These are phyloP conservation scores for Acleris holmiana DNA, from an alignment of 2,888 invertebrate genomes.

Conservation along the genomic window DNA sequence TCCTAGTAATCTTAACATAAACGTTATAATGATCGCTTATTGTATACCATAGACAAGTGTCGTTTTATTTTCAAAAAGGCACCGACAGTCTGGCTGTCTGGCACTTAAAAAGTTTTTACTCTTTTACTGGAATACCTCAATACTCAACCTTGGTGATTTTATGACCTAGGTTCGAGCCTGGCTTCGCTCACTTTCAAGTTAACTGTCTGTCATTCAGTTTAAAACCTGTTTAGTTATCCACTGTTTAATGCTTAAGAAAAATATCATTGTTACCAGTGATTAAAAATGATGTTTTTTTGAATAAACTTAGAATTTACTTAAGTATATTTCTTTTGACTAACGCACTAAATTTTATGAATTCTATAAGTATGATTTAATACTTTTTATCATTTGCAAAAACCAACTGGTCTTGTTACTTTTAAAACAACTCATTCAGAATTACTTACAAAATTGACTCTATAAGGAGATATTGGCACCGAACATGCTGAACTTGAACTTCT, in stretches of 20 bases:
- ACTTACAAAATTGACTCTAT: too few species aligned
- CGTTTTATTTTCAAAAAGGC: slow-evolving; percentile 48
- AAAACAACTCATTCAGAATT: too few species aligned
- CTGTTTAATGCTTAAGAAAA: background rate
- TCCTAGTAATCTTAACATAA: slow-evolving; percentile 23
- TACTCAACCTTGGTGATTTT: slow-evolving; percentile 41
- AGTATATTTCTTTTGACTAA: too few species aligned
- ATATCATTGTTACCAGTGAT: background rate
- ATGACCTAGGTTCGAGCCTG: slow-evolving; percentile 38
- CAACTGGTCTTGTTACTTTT: too few species aligned
- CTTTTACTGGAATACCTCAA: slow-evolving; percentile 42
- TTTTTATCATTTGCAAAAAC: too few species aligned
- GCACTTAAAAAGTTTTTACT: slow-evolving; percentile 46
- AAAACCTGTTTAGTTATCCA: slow-evolving; percentile 22
- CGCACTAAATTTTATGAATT: too few species aligned
- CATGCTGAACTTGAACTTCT: slow-evolving; percentile 9
- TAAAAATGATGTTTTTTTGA: too few species aligned
- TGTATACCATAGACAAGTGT: slow-evolving; percentile 42
- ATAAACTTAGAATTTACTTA: too few species aligned
- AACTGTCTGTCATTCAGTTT: slow-evolving; percentile 23
- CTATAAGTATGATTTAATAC: too few species aligned
- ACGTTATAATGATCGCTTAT: slow-evolving; percentile 38
- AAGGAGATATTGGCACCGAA: too few species aligned
- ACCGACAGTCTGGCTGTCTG: slow-evolving; percentile 43
- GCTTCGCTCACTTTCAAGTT: slow-evolving; percentile 33